Evolutionary conservation across 30 jellyfish, hydroid and myxozoan genomes (phyloP), one percentile per base, ranked within the genome.

Genomic region (Pelagia noctiluca): DNA sequence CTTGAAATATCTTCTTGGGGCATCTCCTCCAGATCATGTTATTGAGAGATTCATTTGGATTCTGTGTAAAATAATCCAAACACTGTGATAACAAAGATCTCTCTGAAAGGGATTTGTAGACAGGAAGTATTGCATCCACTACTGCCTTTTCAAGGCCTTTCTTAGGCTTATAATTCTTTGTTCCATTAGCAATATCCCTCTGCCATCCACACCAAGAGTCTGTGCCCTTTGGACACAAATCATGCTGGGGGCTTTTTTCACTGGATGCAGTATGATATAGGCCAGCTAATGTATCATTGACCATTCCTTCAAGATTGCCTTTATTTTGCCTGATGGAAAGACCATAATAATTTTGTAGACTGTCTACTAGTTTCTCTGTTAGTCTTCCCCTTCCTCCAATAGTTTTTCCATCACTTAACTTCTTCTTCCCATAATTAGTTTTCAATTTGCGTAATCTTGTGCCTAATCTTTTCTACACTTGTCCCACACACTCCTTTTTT

Each of bases 141-240:
- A 66, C 32, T 5, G 78, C 78, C 22, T 29, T 26, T 19, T 31
- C 29, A 29, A 23, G 54, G 8, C 52, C 78, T 23, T 66, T 19
- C 50, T 66, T 66, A 11, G 52, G 54, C 22, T 26, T 29, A 54
- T 26, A 66, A 23, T 0, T 18, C 1, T 2, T 26, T 31, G 54
- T 25, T 1, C 13, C 34, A 54, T 60, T 75, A n/a, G 85, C 96
- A 25, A 32, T 57, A 66, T 75, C 91, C 57, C 76, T 63, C 32
- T 85, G 69, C 34, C 24, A 75, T 26, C 37, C 67, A 85, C 96
- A 85, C 96, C 95, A 84, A 34, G 75, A 38, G 21, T 47, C 76
- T 29, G 36, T 52, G 32, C 96, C 90, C 10, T 74, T 66, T 12
- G 89, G 94, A 48, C 94, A 84, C 35, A 49, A 83, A 29, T 35